These are phyloP conservation scores for Chaetodon auriga DNA, from an alignment of 2,113 vertebrate species.

Conservation along the genomic window DNA sequence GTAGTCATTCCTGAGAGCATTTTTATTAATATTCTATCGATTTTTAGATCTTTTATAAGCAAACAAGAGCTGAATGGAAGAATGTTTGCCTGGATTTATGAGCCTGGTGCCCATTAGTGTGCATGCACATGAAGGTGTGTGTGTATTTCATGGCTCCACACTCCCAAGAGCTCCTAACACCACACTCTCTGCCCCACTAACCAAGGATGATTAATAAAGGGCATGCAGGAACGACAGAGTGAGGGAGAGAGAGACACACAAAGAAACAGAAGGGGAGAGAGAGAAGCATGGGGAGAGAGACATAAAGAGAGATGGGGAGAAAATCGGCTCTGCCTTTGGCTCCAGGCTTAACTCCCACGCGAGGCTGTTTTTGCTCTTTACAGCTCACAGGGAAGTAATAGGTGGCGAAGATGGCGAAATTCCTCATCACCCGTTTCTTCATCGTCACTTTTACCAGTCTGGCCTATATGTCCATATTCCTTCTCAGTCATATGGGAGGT, in stretches of 20 bases:
- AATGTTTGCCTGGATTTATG: slow-evolving; percentile 31
- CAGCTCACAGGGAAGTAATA: slow-evolving; percentile 61
- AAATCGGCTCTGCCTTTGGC: slow-evolving; percentile 61
- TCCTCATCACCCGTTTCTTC: slow-evolving; percentile 36
- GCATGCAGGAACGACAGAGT: slow-evolving; percentile 56
- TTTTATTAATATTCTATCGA: slow-evolving; percentile 24
- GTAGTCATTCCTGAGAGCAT: background rate
- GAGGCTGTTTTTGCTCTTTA: slow-evolving; percentile 60
- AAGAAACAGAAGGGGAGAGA: slow-evolving; percentile 20
- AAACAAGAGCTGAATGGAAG: slow-evolving; percentile 22
- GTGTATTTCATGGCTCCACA: slow-evolving; percentile 44
- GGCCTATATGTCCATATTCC: slow-evolving; percentile 5
- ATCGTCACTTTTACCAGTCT: slow-evolving; percentile 24
- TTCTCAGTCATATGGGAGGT: background rate
- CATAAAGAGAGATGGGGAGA: slow-evolving; percentile 32
- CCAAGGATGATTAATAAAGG: slow-evolving; percentile 82
- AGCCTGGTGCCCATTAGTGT: slow-evolving; percentile 23
- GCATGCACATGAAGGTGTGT: slow-evolving; percentile 35
- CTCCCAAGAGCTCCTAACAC: slow-evolving; percentile 72
- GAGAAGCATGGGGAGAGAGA: slow-evolving; percentile 3
- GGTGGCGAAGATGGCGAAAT: slow-evolving; percentile 48
- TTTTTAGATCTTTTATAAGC: slow-evolving; percentile 27
- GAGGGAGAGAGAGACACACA: slow-evolving; percentile 2
- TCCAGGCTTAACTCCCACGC: slow-evolving; percentile 67
- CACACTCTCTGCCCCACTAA: slow-evolving; percentile 77